Percentiles rank a stretch among this genome's conserved stretches.
phyloP scores from a whole-genome alignment of 1,140 invertebrate genomes.

The Drosophila micromelanica region DNA sequence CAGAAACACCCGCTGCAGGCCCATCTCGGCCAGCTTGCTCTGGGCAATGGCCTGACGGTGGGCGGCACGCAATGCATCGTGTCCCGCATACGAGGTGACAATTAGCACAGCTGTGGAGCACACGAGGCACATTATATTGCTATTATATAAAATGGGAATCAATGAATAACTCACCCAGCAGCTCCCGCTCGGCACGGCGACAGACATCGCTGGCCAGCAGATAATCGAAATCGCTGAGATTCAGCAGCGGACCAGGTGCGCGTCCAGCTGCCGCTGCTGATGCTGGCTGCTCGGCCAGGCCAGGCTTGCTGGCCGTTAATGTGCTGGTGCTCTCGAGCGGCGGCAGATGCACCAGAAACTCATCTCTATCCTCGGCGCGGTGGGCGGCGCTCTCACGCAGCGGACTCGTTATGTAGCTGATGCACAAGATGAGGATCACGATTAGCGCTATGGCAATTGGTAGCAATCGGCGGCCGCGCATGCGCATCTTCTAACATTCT shows the following conservation, averaged over 20 bases:
- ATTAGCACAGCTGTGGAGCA: slow-evolving; percentile 86
- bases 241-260: slow-evolving; percentile 48
- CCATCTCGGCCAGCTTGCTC: slow-evolving; percentile 86
- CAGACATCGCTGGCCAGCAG: slow-evolving; percentile 69
- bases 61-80: slow-evolving; percentile 88
- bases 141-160: background rate
- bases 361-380: slow-evolving; percentile 26
- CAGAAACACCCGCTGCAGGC: slow-evolving; percentile 89
- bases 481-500: slow-evolving; percentile 71
- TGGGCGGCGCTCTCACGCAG: slow-evolving; percentile 29
- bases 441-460: slow-evolving; percentile 65
- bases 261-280: background rate
- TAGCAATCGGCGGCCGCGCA: slow-evolving; percentile 72
- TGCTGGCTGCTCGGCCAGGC: no score
- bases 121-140: no score
- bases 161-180: slow-evolving; percentile 53
- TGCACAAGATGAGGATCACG: slow-evolving; percentile 60
- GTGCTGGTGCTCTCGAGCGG: slow-evolving; percentile 16
- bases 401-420: slow-evolving; percentile 63
- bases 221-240: slow-evolving; percentile 69
- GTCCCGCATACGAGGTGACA: slow-evolving; percentile 91
- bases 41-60: slow-evolving; percentile 88
- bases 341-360: slow-evolving; percentile 58
- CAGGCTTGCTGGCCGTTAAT: background rate
- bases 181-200: slow-evolving; percentile 63